These are phyloP conservation scores for Empis stercorea DNA, from an alignment of 2,888 invertebrate genomes.

Conservation along the genomic window DNA sequence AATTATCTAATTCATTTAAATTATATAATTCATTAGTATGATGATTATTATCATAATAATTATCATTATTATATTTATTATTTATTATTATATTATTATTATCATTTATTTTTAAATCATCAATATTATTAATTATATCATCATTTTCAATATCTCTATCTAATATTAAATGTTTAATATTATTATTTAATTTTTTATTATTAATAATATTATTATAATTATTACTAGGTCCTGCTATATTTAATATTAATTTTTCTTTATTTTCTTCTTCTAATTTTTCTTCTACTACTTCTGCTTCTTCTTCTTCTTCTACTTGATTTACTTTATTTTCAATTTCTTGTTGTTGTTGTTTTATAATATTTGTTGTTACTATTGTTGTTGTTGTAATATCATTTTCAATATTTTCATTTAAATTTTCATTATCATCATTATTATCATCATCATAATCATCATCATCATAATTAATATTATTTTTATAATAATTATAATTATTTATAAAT, in stretches of 20 bases:
- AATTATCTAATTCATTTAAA: slow-evolving; percentile 20
- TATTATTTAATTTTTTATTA: too few species aligned
- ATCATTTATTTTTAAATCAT: not conserved
- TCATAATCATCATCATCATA: not conserved
- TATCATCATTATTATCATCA: not conserved
- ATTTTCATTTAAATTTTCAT: not conserved
- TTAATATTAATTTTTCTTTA: too few species aligned
- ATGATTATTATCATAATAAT: too few species aligned
- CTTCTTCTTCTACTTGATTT: not conserved
- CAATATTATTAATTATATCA: not conserved
- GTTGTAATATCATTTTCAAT: not conserved
- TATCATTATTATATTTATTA: not conserved
- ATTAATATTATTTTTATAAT: not conserved
- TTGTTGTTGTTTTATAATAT: not conserved
- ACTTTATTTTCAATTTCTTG: not conserved
- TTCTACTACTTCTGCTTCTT: not conserved
- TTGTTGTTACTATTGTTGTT: not conserved
- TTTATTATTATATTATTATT: not conserved
- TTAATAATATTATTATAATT: too few species aligned
- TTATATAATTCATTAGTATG: slow-evolving; percentile 17
- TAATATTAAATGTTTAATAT: not conserved
- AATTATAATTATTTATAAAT: not conserved
- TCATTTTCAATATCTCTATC: not conserved
- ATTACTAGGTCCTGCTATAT: too few species aligned
- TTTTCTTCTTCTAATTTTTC: too few species aligned